A percentile compares a stretch with the other conserved stretches of the same genome.
Conservation (phyloP, 2,113 vertebrate species). For the Turdus rufiventris region DNA sequence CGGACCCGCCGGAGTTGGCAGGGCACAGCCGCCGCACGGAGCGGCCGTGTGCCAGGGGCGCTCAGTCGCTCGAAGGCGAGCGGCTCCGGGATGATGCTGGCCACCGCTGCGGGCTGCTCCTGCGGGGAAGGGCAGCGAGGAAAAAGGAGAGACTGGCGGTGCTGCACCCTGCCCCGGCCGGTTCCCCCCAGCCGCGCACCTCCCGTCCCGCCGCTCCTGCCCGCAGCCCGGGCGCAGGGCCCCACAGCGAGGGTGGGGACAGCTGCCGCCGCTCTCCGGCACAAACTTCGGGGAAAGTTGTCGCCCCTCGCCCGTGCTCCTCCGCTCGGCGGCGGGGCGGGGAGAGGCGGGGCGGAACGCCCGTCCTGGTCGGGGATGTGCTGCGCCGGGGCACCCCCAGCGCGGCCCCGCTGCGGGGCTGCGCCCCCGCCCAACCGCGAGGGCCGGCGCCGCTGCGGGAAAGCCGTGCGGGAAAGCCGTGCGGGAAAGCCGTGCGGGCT, state of each 20-base stretch:
- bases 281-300: slow-evolving; percentile 17
- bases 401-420: neutral
- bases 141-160: no score
- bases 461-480: neutral
- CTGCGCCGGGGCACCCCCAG: neutral
- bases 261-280: neutral
- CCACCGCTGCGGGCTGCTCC: neutral
- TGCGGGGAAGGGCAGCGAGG: neutral
- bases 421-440: neutral
- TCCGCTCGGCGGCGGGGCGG: neutral
- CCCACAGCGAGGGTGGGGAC: neutral
- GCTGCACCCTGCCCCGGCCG: neutral
- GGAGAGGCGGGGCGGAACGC: neutral
- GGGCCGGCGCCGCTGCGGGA: neutral
- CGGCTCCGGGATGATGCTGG: neutral
- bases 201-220: neutral
- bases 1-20: neutral
- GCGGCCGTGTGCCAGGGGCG: neutral
- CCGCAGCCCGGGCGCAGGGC: neutral
- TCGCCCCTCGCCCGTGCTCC: neutral
- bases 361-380: neutral
- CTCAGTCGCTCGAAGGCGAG: neutral
- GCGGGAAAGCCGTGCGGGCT: neutral
- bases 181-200: neutral
- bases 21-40: neutral